Evolutionary conservation across 2,797 vertebrate species (phyloP), one percentile per base, ranked within the genome.

Genomic region (Chrysocyon brachyurus): DNA sequence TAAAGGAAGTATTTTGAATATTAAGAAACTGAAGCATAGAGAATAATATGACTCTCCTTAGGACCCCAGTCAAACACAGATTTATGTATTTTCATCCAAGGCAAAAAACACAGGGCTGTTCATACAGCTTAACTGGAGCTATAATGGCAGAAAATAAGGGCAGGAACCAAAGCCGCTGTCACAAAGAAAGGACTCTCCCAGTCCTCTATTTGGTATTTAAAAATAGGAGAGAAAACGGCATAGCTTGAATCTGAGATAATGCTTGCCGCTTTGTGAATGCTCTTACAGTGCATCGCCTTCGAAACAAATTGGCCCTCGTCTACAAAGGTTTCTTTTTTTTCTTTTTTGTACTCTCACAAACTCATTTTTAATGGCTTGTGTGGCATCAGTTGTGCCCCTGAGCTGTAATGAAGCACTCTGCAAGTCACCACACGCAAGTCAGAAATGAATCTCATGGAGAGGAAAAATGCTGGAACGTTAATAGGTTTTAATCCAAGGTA

Each of bases 401-500:
- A 98, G 94, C 98, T 98, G 98, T 99, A 99, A 98, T 98, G 99
- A 99, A 98, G 98, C 98, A 98, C 98, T 99, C 99, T 99, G 98
- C 98, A 99, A 99, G 98, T 98, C 97, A 98, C 97, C 97, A 98
- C 98, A 98, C 93, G 97, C 95, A 90, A 96, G 98, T 98, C 98
- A 99, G 98, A 98, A 98, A 98, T 96, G 90, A 99, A 98, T 98
- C 99, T 98, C 97, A 95, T 21, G 95, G 98, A 97, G 97, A 98
- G 98, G 96, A 92, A 96, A 77, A 79, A 82, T 6, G 85, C 89
- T 24, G 21, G 81, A 93, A 33, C 59, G 52, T 87, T 98, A 98
- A 98, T 98, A 98, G 97, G 98, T 99, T 99, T 99, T 98, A 98
- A 99, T 99, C 97, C 98, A 98, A 99, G 98, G 98, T 99, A 99